These are phyloP conservation scores for Zaprionus lineosus DNA, from an alignment of 2,888 invertebrate genomes.

Conservation along the genomic window DNA sequence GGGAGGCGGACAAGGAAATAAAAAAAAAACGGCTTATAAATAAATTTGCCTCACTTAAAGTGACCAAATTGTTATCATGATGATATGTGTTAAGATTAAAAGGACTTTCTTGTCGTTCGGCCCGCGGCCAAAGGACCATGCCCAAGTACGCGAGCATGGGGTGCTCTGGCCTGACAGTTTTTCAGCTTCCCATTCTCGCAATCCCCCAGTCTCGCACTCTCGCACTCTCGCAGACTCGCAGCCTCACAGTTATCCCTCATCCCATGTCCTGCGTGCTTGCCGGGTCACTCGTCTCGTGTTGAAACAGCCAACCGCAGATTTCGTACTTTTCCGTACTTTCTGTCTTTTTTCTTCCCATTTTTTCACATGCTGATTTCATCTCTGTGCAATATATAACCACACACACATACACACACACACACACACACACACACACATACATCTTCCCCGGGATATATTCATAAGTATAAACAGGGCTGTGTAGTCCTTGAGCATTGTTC, in stretches of 20 bases:
- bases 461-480: slow-evolving; percentile 53
- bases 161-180: neutral
- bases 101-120: slow-evolving; percentile 80
- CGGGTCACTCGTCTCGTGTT: slow-evolving; percentile 29
- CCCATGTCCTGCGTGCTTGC: neutral
- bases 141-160: slow-evolving; percentile 4
- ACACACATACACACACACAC: slow-evolving; percentile 3
- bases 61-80: slow-evolving; percentile 83
- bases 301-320: slow-evolving; percentile 63
- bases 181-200: neutral
- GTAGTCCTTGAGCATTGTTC: slow-evolving; percentile 57
- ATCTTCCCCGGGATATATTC: too few relatives aligned
- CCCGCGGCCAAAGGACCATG: slow-evolving; percentile 45
- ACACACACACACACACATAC: too few relatives aligned
- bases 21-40: slow-evolving; percentile 80
- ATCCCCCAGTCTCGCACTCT: too few relatives aligned
- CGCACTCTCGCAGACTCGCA: too few relatives aligned
- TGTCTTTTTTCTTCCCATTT: slow-evolving; percentile 19
- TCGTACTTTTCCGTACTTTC: slow-evolving; percentile 40
- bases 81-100: slow-evolving; percentile 82
- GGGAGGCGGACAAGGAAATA: neutral
- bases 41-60: slow-evolving; percentile 83
- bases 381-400: slow-evolving; percentile 9
- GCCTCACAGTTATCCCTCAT: too few relatives aligned
- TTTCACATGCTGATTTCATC: slow-evolving; percentile 80